phyloP scores from a whole-genome alignment of 2,888 invertebrate genomes.

The Philereme vetulata region DNA sequence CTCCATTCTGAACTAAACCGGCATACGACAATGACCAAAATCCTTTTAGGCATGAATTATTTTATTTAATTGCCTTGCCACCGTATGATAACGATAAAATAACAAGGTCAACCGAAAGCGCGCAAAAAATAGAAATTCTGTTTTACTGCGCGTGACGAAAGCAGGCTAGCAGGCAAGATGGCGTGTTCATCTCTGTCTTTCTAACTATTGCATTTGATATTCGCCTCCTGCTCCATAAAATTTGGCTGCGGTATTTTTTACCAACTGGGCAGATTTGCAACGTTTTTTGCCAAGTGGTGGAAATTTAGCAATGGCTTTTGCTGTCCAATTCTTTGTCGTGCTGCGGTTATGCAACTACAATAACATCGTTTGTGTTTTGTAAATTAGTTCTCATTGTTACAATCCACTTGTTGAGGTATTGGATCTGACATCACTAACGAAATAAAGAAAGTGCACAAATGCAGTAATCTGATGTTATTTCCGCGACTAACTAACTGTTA shows the following conservation, averaged over 20 bases:
- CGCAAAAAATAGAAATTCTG: slow-evolving; percentile 81
- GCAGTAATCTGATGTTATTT: background rate
- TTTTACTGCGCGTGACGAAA: slow-evolving; percentile 79
- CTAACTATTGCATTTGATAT: slow-evolving; percentile 44
- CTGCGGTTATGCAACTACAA: background rate
- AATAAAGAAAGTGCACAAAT: no score
- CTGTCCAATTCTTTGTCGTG: background rate
- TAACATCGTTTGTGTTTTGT: background rate
- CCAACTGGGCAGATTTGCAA: slow-evolving; percentile 51
- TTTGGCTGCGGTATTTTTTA: slow-evolving; percentile 72
- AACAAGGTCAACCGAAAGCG: slow-evolving; percentile 79
- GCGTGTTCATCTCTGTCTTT: slow-evolving; percentile 66
- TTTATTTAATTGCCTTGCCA: slow-evolving; percentile 45
- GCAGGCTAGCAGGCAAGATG: slow-evolving; percentile 73
- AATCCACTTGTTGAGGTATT: background rate
- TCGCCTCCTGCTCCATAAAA: slow-evolving; percentile 55
- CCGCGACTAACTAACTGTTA: background rate
- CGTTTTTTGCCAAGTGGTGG: slow-evolving; percentile 69
- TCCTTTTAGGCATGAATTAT: slow-evolving; percentile 64
- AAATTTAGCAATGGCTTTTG: slow-evolving; percentile 34
- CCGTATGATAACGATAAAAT: slow-evolving; percentile 79
- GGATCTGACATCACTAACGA: no score
- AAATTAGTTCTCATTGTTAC: background rate
- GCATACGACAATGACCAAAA: slow-evolving; percentile 66
- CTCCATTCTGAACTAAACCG: slow-evolving; percentile 37